A percentile compares a stretch with the other conserved stretches of the same genome.
Evolutionary conservation across 2,113 vertebrate genomes (phyloP).

Genomic region (Aptenodytes forsteri): DNA sequence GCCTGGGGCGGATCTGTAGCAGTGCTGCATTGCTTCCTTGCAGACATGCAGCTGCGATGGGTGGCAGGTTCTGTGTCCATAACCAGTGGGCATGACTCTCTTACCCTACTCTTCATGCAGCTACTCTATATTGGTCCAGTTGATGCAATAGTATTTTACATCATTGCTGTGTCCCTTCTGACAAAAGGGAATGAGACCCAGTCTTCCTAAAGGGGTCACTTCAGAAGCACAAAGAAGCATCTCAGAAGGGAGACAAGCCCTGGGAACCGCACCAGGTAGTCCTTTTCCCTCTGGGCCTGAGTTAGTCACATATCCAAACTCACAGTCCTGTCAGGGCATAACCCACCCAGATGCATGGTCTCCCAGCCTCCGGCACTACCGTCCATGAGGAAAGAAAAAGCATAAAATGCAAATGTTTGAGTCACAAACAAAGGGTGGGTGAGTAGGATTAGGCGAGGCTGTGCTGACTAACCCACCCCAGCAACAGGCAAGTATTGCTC

Average conservation of each 20-base stretch:
- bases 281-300: background rate
- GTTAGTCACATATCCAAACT: constrained; percentile 8
- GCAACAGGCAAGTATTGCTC: background rate
- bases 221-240: background rate
- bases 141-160: background rate
- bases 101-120: background rate
- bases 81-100: background rate
- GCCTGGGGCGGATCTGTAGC: background rate
- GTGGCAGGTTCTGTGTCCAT: background rate
- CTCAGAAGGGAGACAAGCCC: background rate
- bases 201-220: background rate
- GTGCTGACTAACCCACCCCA: constrained; percentile 52
- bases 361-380: background rate
- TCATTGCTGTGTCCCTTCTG: background rate
- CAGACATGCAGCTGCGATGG: background rate
- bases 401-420: constrained; percentile 35
- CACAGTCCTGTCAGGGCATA: constrained; percentile 24
- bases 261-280: background rate
- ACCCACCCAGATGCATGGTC: background rate
- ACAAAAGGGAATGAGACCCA: background rate
- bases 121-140: background rate
- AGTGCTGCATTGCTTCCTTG: background rate
- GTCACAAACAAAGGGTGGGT: constrained; percentile 40
- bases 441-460: constrained; percentile 15
- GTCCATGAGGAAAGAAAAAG: background rate